Evolutionary conservation across 1,140 invertebrate genomes (phyloP), one percentile per base, ranked within the genome.

Genomic region (Plodia interpunctella): DNA sequence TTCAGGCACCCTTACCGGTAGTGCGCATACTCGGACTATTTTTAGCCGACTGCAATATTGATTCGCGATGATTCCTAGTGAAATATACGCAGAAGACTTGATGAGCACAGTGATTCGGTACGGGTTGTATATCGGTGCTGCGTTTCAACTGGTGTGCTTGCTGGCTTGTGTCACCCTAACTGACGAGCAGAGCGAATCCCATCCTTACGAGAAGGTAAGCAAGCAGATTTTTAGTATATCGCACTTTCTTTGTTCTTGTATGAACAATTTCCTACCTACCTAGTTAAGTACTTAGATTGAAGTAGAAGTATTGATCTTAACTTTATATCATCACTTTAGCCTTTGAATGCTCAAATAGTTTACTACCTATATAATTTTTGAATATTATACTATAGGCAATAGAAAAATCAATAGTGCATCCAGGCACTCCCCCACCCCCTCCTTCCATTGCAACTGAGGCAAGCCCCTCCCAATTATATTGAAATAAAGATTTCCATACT

Each of bases 131-230:
- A 80, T 94, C 50, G 93, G 93, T n/a, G 93, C 93, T 10, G 89
- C 94, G 2, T 94, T 95, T 72, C 93, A 94, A 78, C 66, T 94
- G 17, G 74, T 93, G 2, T 94, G 93, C 74, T 90, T 95, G 57
- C 87, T 92, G 58, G 94, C 93, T 21, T 94, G 94, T 57, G 91
- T 94, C 59, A 91, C 93, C 57, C 78, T 94, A 5, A 82, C 78
- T 30, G 86, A 88, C 30, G 84, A 87, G 59, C 80, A 82, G 59
- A 82, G 78, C 50, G 86, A 87, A 56, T 67, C 74, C 0, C 74
- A 83, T 70, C 78, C 77, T 0, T 85, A 86, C 55, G 86, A 88
- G 72, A 87, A 86, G 80, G 84, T 88, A 70, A 44, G 38, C 38
- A 15, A 44, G 15, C 10, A 15, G 13, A 44, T 3, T 15, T 44